Conservation (phyloP, 2,888 invertebrate genomes). For the Pristionchus fissidentatus region DNA sequence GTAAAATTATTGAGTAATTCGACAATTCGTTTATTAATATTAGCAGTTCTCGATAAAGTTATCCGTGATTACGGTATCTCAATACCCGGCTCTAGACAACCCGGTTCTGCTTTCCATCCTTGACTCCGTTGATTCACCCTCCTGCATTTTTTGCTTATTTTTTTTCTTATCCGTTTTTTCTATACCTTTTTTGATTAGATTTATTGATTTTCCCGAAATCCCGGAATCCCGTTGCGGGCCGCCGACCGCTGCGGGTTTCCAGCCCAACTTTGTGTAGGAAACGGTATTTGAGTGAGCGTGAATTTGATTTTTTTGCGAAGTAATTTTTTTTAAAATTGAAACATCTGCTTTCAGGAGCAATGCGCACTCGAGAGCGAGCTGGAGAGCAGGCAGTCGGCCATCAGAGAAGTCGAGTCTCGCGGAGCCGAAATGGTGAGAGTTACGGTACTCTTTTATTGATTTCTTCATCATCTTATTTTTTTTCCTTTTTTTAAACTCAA, state of each 20-base stretch:
- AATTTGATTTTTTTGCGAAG: neutral
- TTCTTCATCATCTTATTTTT: neutral
- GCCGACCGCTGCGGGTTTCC: too few relatives aligned
- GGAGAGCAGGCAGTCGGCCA: constrained; percentile 63
- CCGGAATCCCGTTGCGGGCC: too few relatives aligned
- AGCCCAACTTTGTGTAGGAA: too few relatives aligned
- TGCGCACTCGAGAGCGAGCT: constrained; percentile 56
- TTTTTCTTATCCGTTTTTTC: too few relatives aligned
- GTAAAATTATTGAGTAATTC: neutral
- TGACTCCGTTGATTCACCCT: too few relatives aligned
- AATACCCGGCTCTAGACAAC: neutral
- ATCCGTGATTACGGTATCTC: neutral
- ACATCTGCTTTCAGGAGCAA: constrained; percentile 48
- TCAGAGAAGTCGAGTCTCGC: constrained; percentile 60
- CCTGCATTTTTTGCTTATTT: too few relatives aligned
- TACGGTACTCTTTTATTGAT: neutral
- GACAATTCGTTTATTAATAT: neutral
- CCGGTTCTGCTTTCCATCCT: too few relatives aligned
- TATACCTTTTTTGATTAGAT: too few relatives aligned
- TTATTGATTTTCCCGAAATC: too few relatives aligned
- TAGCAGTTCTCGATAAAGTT: too few relatives aligned
- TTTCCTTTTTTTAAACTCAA: too few relatives aligned
- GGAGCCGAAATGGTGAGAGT: constrained; percentile 62
- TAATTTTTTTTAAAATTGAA: neutral
- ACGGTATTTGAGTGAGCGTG: too few relatives aligned